Base-by-base conservation (phyloP, 2,888 invertebrate species). In the Stegana nigrithorax region DNA sequence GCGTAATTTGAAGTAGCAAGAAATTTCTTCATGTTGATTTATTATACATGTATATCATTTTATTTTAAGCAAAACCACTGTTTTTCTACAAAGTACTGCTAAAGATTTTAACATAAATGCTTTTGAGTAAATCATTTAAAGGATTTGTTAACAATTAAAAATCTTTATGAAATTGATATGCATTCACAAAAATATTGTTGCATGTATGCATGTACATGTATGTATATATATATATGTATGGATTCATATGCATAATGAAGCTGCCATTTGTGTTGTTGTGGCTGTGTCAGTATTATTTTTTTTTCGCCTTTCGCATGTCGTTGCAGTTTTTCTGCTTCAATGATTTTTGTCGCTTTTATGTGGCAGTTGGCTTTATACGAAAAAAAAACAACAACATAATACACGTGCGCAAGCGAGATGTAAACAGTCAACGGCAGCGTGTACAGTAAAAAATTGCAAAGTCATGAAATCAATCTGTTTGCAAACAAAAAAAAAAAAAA, bases 281-380 rank as follows among this genome's bases (percentile, higher is more conserved):
- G 56, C 8, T 14, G 6, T 19, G n/a, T n/a, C n/a, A n/a, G n/a
- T n/a, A n/a, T n/a, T 14, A 45, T 32, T 60, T 19, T 25, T 25
- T 55, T 63, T 51, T 29, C 45, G 39, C 12, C 66, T 65, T 73
- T 76, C 67, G 73, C 73, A 70, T 72, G 65, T 57, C 70, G 61
- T 64, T 75, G 82, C 83, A 82, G 70, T 82, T 82, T 80, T 82
- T 81, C 81, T 70, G 75, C 75, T 73, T 78, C 72, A 82, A 68
- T 74, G 73, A 63, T 65, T 62, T 53, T 53, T 53, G 53, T 32
- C 53, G 53, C 32, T 23, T 21, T 14, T 6, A 47, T 47, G 19
- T 12, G 12, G n/a, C 6, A 6, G 42, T 6, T 42, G 42, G n/a
- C n/a, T n/a, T n/a, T n/a, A n/a, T n/a, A n/a, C 42, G 42, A 42